Evolutionary conservation across 2,797 vertebrate genomes (phyloP).

Genomic region (Acipenser oxyrinchus): DNA sequence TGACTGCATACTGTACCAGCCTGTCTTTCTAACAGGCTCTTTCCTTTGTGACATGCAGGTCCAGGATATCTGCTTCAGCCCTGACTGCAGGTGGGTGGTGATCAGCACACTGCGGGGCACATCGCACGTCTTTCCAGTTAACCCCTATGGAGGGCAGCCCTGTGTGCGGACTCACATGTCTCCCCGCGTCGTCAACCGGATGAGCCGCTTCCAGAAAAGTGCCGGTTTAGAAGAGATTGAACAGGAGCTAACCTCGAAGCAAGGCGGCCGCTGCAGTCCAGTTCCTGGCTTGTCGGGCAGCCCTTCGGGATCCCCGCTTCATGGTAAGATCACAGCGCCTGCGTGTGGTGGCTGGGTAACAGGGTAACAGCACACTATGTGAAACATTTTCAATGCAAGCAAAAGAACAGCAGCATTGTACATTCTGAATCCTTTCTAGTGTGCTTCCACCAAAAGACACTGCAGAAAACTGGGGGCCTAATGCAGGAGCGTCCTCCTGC

Average conservation of each 20-base stretch:
- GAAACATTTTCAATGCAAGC: no score
- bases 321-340: constrained; percentile 61
- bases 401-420: no score
- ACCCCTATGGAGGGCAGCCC: constrained; percentile 85
- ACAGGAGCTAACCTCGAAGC: constrained; percentile 81
- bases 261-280: constrained; percentile 84
- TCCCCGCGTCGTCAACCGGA: constrained; percentile 87
- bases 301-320: constrained; percentile 85
- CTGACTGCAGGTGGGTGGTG: constrained; percentile 94
- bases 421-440: no score
- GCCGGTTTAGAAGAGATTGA: constrained; percentile 95
- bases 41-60: constrained; percentile 55
- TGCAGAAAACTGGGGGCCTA: no score
- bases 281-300: constrained; percentile 89
- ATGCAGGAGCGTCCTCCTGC: no score
- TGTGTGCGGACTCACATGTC: constrained; percentile 96
- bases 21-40: no score
- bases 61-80: constrained; percentile 96
- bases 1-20: neutral
- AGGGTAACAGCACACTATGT: no score
- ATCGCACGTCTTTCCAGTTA: constrained; percentile 91
- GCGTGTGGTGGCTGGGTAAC: no score
- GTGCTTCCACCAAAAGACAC: no score
- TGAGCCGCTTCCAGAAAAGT: constrained; percentile 97
- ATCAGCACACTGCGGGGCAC: constrained; percentile 92